Evolutionary conservation across 1,140 invertebrate species (phyloP).

Genomic region (Lethrus apterus): DNA sequence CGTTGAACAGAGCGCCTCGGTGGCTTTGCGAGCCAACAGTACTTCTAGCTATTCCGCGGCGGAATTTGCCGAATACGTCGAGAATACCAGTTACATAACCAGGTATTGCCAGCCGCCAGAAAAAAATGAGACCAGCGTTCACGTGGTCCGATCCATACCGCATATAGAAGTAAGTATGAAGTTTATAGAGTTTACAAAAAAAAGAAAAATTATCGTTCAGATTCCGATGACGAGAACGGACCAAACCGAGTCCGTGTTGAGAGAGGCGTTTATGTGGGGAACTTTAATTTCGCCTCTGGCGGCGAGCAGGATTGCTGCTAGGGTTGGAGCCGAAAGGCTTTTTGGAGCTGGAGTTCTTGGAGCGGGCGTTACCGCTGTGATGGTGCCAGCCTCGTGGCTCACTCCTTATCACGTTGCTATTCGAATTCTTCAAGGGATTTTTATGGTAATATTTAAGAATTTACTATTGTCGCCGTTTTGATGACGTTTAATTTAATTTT

Average conservation of each 20-base stretch:
- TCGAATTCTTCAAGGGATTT: conserved; percentile 49
- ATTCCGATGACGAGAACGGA: conserved; percentile 47
- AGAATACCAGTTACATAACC: conserved; percentile 42
- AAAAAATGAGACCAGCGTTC: conserved; percentile 21
- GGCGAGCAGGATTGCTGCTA: conserved; percentile 49
- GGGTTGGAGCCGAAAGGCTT: conserved; percentile 49
- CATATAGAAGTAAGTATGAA: conserved; percentile 35
- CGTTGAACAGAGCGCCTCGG: conserved; percentile 49
- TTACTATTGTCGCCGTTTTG: no score
- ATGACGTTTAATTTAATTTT: no score
- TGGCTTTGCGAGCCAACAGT: conserved; percentile 46
- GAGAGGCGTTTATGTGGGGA: conserved; percentile 52
- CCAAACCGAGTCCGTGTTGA: conserved; percentile 47
- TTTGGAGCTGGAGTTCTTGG: conserved; percentile 49
- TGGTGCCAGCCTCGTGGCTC: conserved; percentile 52
- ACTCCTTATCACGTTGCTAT: conserved; percentile 51
- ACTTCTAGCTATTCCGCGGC: conserved; percentile 36
- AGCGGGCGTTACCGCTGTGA: conserved; percentile 45
- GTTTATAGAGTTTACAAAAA: not conserved
- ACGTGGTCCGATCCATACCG: conserved; percentile 37
- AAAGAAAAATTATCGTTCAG: conserved; percentile 14
- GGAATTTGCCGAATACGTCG: conserved; percentile 42
- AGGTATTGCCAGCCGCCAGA: conserved; percentile 36
- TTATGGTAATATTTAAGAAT: conserved; percentile 44
- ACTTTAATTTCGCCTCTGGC: conserved; percentile 49